Evolutionary conservation across 1,140 invertebrate genomes (phyloP).

Genomic region (Steinernema feltiae): DNA sequence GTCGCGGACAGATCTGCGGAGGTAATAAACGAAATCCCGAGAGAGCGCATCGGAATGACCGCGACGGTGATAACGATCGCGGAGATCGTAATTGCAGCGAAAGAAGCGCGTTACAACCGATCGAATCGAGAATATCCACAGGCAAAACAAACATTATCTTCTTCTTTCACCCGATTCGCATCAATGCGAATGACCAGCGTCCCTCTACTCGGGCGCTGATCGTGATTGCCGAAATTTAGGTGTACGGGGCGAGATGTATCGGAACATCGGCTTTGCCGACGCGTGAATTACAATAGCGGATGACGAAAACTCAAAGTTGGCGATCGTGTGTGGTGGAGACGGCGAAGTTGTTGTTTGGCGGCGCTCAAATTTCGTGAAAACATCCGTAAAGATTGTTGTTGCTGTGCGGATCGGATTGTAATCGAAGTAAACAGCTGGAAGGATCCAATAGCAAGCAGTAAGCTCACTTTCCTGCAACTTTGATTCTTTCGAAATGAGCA

Average conservation of each 20-base stretch:
- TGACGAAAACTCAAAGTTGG: no score
- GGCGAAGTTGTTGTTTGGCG: no score
- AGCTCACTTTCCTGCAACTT: no score
- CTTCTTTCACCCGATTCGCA: neutral
- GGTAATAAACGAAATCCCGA: conserved; percentile 1
- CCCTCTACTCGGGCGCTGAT: neutral
- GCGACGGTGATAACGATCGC: conserved; percentile 14
- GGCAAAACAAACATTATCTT: neutral
- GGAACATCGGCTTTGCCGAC: neutral
- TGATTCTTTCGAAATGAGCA: no score
- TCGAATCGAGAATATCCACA: neutral
- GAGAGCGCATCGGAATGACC: neutral
- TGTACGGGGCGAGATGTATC: neutral
- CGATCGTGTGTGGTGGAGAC: no score
- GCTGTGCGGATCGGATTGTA: no score
- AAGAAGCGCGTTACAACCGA: neutral
- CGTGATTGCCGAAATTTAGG: neutral
- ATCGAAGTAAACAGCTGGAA: no score
- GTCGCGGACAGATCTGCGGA: neutral
- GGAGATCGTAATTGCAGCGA: neutral
- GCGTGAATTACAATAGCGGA: neutral
- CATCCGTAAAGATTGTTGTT: no score
- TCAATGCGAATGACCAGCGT: neutral
- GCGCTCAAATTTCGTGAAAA: no score
- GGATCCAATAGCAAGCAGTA: no score